Conservation (phyloP, 2,888 invertebrate species). For the Stegana nigrithorax region DNA sequence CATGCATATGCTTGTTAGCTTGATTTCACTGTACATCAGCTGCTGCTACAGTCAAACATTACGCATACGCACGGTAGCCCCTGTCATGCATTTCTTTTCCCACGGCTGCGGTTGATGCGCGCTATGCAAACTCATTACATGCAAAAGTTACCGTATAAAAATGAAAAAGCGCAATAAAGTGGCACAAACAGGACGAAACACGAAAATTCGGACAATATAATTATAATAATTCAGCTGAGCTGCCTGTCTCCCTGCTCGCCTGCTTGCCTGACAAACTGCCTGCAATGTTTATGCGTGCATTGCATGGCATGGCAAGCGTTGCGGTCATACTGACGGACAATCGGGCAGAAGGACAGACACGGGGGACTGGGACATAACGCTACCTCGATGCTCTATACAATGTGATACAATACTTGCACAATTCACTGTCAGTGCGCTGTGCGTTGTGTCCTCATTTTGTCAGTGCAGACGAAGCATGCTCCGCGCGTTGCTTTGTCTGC, state of each 20-base stretch:
- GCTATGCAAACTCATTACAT: conserved; percentile 10
- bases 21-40: too few species aligned
- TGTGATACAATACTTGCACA: too few species aligned
- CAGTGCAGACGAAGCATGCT: too few species aligned
- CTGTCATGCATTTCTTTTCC: conserved; percentile 1
- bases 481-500: not conserved
- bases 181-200: conserved; percentile 3
- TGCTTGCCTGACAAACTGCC: not conserved
- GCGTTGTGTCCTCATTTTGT: not conserved
- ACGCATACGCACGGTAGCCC: too few species aligned
- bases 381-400: too few species aligned
- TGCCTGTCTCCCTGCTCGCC: too few species aligned
- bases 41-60: too few species aligned
- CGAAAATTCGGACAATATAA: conserved; percentile 6
- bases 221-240: conserved; percentile 6
- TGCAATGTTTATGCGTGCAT: not conserved
- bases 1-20: too few species aligned
- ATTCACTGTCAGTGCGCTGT: not conserved
- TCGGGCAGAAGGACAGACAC: too few species aligned
- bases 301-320: too few species aligned
- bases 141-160: not conserved
- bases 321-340: too few species aligned
- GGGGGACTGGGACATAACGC: too few species aligned
- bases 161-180: not conserved
- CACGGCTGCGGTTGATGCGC: not conserved